These are phyloP conservation scores for Perithous albicinctus DNA, from an alignment of 2,888 invertebrate genomes.

Conservation along the genomic window DNA sequence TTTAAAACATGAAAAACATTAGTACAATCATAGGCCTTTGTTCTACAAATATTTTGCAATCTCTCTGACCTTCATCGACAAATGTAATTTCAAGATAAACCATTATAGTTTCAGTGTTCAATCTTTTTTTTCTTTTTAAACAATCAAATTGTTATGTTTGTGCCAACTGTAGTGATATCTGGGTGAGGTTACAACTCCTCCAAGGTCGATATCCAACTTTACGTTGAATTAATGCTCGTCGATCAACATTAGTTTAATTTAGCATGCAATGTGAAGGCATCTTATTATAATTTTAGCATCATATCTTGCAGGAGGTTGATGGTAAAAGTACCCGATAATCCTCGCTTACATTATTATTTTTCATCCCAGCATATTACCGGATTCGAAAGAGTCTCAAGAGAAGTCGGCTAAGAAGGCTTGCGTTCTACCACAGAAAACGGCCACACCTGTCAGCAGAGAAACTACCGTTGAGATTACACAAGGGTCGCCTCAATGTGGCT, in stretches of 20 bases:
- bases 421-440: not conserved
- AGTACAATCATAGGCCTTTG: too few species aligned
- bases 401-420: slow-evolving; percentile 29
- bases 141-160: too few species aligned
- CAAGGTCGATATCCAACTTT: too few species aligned
- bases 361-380: slow-evolving; percentile 45
- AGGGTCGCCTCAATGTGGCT: not conserved
- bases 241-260: not conserved
- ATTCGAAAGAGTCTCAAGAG: slow-evolving; percentile 47
- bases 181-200: too few species aligned
- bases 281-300: not conserved
- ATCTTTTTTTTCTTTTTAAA: too few species aligned
- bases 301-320: not conserved
- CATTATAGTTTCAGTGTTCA: too few species aligned
- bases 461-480: not conserved
- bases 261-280: not conserved
- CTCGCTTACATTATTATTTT: not conserved
- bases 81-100: too few species aligned
- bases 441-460: not conserved
- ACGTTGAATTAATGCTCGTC: too few species aligned
- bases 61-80: too few species aligned
- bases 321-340: not conserved
- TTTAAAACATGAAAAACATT: too few species aligned
- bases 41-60: too few species aligned
- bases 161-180: too few species aligned